Base-by-base conservation (phyloP, 2,888 invertebrate species). In the Aelia acuminata region DNA sequence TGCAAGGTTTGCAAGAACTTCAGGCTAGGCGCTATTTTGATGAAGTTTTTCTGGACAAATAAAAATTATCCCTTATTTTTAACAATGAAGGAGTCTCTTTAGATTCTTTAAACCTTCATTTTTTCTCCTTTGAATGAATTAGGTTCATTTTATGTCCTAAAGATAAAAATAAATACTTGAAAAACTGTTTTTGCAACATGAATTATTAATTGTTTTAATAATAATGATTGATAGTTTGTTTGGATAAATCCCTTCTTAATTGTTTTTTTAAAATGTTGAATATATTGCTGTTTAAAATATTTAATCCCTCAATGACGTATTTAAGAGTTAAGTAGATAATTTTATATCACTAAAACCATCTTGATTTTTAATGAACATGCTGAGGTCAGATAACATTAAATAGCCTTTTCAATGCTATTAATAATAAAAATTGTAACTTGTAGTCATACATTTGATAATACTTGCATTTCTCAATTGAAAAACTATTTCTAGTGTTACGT, bases 361-460 rank as follows among this genome's bases (percentile, higher is more conserved):
- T 18, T 13, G 31, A 35, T 7, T 70, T 31, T 35, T 35, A 57
- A 57, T 57, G 15, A 15, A 13, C 57, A 31, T 70, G 31, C 8
- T 3, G 26, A 57, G 11, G 1, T 31, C 11, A 26, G n/a, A 26
- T 5, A 31, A 35, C 18, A 70, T 5, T 15, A 4, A 35, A 70
- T 70, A 70, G 35, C 26, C 31, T 63, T 70, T 70, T 35, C 35
- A 70, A 18, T 70, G 63, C 63, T 70, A 20, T 35, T 70, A 70
- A 70, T 70, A 35, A 31, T 18, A 20, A 35, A 35, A 70, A 7
- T 70, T 70, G 63, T 70, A 70, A 70, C 63, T 70, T 70, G 63
- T 70, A 70, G 31, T 63, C 63, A 63, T 15, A 31, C 31, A 35
- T 35, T 63, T 63, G 31, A 31, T 31, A 31, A 31, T 63, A 63